phyloP scores from a whole-genome alignment of 2,113 vertebrate species.

The Thermophis baileyi region DNA sequence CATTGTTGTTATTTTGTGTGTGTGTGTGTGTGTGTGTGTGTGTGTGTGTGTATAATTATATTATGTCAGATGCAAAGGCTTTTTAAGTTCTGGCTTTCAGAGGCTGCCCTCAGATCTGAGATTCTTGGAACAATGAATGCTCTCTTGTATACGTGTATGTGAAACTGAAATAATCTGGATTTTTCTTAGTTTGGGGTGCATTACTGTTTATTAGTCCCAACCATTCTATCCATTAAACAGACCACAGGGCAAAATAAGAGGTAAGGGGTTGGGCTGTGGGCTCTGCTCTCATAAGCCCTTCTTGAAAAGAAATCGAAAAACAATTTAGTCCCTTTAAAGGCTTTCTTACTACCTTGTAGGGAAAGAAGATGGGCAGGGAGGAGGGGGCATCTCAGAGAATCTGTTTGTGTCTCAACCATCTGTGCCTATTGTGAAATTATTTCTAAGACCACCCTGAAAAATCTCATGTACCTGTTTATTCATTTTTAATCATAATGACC shows the following conservation, averaged over 20 bases:
- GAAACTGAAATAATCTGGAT: slow-evolving; percentile 58
- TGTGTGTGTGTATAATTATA: neutral
- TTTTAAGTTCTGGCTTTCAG: neutral
- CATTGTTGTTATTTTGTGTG: neutral
- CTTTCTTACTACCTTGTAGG: slow-evolving; percentile 64
- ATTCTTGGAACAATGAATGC: neutral
- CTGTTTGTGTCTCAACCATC: slow-evolving; percentile 56
- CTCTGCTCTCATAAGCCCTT: slow-evolving; percentile 62
- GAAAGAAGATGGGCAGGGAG: neutral
- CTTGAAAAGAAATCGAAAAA: slow-evolving; percentile 67
- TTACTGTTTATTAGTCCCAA: slow-evolving; percentile 63
- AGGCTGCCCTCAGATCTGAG: neutral
- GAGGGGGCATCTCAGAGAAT: slow-evolving; percentile 49
- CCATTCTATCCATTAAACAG: slow-evolving; percentile 65
- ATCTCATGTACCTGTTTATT: slow-evolving; percentile 60
- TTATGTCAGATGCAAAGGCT: neutral
- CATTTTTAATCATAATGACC: slow-evolving; percentile 54
- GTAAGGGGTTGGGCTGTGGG: neutral
- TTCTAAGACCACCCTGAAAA: slow-evolving; percentile 52
- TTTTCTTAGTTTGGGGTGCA: slow-evolving; percentile 41
- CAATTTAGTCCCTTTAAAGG: slow-evolving; percentile 67
- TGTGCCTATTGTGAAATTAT: slow-evolving; percentile 44
- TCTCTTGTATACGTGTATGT: neutral
- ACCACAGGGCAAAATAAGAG: slow-evolving; percentile 58
- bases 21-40: too few relatives aligned